Evolutionary conservation across 2,113 vertebrate genomes (phyloP).

Genomic region (Mus spicilegus): DNA sequence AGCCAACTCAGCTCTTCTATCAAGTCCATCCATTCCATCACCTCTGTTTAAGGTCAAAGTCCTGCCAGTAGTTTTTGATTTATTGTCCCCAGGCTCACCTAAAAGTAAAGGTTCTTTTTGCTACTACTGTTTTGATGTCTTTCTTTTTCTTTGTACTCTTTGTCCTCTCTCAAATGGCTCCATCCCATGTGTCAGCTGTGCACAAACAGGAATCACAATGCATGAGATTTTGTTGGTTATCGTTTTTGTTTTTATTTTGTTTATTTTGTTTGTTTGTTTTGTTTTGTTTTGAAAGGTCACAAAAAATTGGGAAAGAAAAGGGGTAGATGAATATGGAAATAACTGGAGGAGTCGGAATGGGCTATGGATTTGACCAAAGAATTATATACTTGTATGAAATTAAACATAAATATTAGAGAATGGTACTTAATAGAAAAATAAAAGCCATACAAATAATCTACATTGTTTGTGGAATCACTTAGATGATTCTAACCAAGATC

Average conservation of each 20-base stretch:
- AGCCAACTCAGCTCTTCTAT: too few species aligned
- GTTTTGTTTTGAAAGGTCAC: background rate
- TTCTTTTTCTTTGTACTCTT: background rate
- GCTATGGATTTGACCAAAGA: background rate
- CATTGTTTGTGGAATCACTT: too few species aligned
- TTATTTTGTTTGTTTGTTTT: too few species aligned
- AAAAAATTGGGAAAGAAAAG: background rate
- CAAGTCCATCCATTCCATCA: background rate
- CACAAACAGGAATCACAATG: background rate
- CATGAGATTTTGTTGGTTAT: too few species aligned
- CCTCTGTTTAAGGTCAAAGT: background rate
- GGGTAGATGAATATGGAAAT: rapidly evolving
- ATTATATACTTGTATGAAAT: background rate
- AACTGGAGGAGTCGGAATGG: too few species aligned
- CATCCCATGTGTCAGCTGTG: background rate
- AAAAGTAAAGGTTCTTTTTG: background rate
- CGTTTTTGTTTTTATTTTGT: too few species aligned
- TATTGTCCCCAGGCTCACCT: too few species aligned
- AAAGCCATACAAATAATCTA: background rate
- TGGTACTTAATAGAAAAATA: background rate
- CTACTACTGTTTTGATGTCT: background rate
- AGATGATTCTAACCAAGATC: background rate
- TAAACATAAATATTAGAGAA: background rate
- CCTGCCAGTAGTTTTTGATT: background rate
- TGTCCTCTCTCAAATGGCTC: too few species aligned